Conservation (phyloP, 2,113 vertebrate species). For the Lophura nycthemera region DNA sequence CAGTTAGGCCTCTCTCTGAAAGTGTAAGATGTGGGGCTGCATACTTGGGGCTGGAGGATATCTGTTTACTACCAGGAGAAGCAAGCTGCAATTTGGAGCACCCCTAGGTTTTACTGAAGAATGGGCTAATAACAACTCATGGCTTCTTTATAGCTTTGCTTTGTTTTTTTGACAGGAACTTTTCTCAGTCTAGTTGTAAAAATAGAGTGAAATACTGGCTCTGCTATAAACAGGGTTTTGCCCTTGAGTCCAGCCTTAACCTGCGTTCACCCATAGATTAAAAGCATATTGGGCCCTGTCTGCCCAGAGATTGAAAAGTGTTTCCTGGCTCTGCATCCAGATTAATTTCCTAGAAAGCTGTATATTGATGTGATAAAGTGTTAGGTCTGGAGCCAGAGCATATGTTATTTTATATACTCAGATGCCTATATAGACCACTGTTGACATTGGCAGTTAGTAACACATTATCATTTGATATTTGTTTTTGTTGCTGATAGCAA, state of each 20-base stretch:
- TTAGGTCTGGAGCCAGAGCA: conserved; percentile 35
- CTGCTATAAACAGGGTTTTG: conserved; percentile 14
- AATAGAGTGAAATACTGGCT: conserved; percentile 2
- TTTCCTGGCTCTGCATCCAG: conserved; percentile 41
- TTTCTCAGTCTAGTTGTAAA: conserved; percentile 11
- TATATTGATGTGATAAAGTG: conserved; percentile 54
- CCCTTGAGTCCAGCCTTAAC: neutral
- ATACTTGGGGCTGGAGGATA: neutral
- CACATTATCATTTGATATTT: conserved; percentile 52
- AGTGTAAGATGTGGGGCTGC: neutral
- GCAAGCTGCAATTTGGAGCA: neutral
- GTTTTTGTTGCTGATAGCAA: conserved; percentile 49
- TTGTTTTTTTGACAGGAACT: neutral
- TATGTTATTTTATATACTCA: conserved; percentile 53
- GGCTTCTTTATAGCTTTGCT: neutral
- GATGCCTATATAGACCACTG: conserved; percentile 19
- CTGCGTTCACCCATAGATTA: conserved; percentile 35
- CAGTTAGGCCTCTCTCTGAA: neutral
- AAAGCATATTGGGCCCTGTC: neutral
- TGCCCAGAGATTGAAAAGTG: conserved; percentile 48
- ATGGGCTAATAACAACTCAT: neutral
- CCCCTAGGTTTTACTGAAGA: neutral
- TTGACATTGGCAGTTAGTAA: conserved; percentile 53
- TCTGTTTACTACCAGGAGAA: neutral
- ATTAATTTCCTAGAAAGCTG: conserved; percentile 65